A percentile compares a stretch with the other conserved stretches of the same genome.
phyloP scores from a whole-genome alignment of 2,888 invertebrate genomes.

The Cataglyphis cursor region DNA sequence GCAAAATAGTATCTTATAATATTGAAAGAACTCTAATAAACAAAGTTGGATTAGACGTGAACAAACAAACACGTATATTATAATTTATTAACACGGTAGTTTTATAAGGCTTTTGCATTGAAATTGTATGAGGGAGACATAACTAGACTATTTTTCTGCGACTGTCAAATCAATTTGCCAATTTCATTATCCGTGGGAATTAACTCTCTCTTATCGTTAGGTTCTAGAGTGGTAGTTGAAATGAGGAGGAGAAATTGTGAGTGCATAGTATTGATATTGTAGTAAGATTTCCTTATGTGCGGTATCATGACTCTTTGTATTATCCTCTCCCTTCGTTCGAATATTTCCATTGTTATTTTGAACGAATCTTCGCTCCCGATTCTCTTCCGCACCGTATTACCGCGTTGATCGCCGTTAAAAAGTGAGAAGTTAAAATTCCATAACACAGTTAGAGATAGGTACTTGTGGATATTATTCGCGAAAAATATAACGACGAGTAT shows the following conservation, averaged over 20 bases:
- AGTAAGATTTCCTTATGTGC: background rate
- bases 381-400: conserved; percentile 23
- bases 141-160: background rate
- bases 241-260: conserved; percentile 2
- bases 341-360: conserved; percentile 9
- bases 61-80: background rate
- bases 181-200: conserved; percentile 20
- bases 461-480: conserved; percentile 41
- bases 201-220: conserved; percentile 12
- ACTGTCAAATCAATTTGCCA: background rate
- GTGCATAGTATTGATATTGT: background rate
- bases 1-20: conserved; percentile 7
- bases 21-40: conserved; percentile 17
- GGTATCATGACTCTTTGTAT: conserved; percentile 15
- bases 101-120: conserved; percentile 7
- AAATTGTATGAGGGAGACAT: background rate
- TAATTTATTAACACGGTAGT: conserved; percentile 42
- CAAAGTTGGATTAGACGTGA: background rate
- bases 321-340: conserved; percentile 4
- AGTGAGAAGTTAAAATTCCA: conserved; percentile 20
- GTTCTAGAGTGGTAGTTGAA: background rate
- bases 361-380: conserved; percentile 15
- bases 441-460: conserved; percentile 23
- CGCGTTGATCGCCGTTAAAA: background rate
- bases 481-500: conserved; percentile 39